Evolutionary conservation across 2,888 invertebrate species (phyloP).

Genomic region (Parasteatoda lunata): DNA sequence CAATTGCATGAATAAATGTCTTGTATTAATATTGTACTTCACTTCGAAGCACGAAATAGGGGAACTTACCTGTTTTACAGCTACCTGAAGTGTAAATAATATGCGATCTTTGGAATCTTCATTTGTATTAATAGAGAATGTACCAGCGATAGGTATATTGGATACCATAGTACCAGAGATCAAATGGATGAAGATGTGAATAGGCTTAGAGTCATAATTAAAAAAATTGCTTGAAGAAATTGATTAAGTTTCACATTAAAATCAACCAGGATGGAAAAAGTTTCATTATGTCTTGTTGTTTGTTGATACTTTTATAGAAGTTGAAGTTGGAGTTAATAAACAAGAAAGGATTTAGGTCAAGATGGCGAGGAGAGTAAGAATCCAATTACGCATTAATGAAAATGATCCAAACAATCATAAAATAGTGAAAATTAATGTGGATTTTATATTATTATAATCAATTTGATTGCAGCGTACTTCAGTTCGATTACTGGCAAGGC

Average conservation of each 20-base stretch:
- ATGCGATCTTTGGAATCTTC: constrained; percentile 63
- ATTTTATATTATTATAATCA: too few relatives aligned
- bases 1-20: too few relatives aligned
- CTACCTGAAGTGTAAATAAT: constrained; percentile 61
- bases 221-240: neutral
- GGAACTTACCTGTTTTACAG: constrained; percentile 57
- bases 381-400: too few relatives aligned
- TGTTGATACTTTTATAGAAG: neutral
- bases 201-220: neutral
- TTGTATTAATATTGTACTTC: too few relatives aligned
- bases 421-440: too few relatives aligned
- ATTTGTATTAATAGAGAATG: constrained; percentile 41
- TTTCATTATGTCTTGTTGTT: neutral
- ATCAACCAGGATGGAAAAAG: neutral
- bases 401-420: too few relatives aligned
- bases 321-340: constrained; percentile 3
- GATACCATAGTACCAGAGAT: constrained; percentile 54
- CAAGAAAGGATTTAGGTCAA: neutral
- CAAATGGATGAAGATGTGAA: neutral
- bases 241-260: neutral
- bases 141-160: constrained; percentile 43
- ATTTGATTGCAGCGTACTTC: too few relatives aligned
- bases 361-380: too few relatives aligned
- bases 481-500: too few relatives aligned
- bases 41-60: neutral